phyloP scores from a whole-genome alignment of 2,113 vertebrate genomes.

The Sinocyclocheilus rhinocerous region DNA sequence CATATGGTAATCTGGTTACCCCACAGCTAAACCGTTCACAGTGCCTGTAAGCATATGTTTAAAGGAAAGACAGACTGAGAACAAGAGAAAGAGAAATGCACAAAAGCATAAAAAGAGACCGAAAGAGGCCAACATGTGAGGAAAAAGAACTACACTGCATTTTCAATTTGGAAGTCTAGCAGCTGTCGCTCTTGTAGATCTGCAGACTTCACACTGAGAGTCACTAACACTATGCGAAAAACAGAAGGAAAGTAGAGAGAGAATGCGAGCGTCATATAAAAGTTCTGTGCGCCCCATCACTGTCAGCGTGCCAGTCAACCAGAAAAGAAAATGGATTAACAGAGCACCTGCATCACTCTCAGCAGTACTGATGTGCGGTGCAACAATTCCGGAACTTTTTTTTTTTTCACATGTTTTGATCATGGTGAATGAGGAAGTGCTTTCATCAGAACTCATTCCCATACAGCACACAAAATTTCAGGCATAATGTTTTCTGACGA shows the following conservation, averaged over 20 bases:
- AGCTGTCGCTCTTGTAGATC: neutral
- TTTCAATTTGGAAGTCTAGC: conserved; percentile 19
- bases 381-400: neutral
- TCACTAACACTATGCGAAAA: neutral
- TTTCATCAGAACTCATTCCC: no score
- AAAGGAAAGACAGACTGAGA: neutral
- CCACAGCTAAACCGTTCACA: neutral
- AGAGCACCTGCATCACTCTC: neutral
- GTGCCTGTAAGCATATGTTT: neutral
- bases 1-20: conserved; percentile 9
- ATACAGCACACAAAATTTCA: no score
- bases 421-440: no score
- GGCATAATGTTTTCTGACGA: no score
- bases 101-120: neutral
- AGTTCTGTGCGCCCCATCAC: neutral
- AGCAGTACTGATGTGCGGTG: neutral
- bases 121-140: neutral
- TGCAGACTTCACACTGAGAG: neutral
- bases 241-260: neutral
- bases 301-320: conserved; percentile 4
- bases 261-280: neutral
- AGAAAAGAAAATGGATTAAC: conserved; percentile 15
- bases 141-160: neutral
- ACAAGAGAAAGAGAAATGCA: conserved; percentile 14
- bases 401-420: no score